Percentiles rank a stretch among this genome's conserved stretches.
Conservation (phyloP, 2,888 invertebrate genomes). For the Rhagophthalmus giganteus region DNA sequence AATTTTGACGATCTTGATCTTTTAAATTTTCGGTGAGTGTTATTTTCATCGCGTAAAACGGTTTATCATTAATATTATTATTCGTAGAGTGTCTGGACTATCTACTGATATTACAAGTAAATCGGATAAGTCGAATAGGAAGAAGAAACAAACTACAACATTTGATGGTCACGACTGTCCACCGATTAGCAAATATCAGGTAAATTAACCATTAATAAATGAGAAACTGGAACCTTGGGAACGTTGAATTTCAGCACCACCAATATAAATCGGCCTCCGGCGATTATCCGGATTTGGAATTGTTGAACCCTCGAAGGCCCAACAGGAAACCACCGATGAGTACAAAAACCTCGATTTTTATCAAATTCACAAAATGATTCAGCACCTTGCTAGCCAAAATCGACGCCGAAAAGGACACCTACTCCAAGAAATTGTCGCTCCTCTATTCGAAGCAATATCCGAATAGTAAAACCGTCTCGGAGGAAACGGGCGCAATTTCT, state of each 20-base stretch:
- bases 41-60: no score
- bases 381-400: neutral
- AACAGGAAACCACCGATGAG: neutral
- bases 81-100: no score
- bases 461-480: neutral
- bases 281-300: neutral
- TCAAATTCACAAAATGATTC: neutral
- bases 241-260: neutral
- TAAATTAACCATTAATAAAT: no score
- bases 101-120: no score
- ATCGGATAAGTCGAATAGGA: no score
- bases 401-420: slow-evolving; percentile 14
- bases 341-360: neutral
- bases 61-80: no score
- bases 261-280: neutral
- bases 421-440: slow-evolving; percentile 23
- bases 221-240: no score
- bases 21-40: no score
- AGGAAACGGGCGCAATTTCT: neutral
- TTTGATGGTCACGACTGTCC: no score
- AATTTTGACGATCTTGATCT: no score
- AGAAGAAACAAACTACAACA: no score
- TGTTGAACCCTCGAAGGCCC: neutral
- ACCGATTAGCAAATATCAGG: no score
- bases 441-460: slow-evolving; percentile 20